phyloP scores from a whole-genome alignment of 2,797 vertebrate genomes.

The Artibeus jamaicensis region DNA sequence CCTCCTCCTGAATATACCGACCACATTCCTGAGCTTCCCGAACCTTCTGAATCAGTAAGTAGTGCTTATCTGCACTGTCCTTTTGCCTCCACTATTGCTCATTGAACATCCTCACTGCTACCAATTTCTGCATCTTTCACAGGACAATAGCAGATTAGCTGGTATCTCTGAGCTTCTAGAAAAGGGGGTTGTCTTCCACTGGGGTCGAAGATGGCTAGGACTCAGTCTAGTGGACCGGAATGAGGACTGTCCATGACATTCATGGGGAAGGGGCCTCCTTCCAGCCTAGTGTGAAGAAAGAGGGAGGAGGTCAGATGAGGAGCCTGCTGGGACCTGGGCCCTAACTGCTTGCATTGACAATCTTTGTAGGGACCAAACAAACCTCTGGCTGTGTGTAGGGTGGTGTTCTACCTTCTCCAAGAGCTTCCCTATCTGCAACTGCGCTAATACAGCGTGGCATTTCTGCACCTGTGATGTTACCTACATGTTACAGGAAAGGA shows the following conservation, averaged over 20 bases:
- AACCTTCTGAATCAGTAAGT: neutral
- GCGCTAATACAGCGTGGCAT: neutral
- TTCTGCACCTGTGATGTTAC: neutral
- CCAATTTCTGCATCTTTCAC: neutral
- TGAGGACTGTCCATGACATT: neutral
- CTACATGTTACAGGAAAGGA: neutral
- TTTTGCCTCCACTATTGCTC: neutral
- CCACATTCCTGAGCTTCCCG: neutral
- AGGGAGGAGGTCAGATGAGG: neutral
- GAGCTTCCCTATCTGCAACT: neutral
- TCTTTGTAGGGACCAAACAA: neutral
- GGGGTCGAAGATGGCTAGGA: neutral
- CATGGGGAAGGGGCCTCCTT: neutral
- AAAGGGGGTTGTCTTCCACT: neutral
- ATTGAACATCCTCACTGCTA: neutral
- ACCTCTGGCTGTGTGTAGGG: neutral
- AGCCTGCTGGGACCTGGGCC: neutral
- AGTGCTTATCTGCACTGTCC: neutral
- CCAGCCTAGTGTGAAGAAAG: neutral
- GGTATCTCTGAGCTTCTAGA: neutral
- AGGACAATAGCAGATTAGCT: neutral
- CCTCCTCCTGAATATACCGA: neutral
- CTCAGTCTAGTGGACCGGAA: neutral
- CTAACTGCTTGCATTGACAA: neutral
- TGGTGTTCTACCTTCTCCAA: neutral